Percentiles rank a stretch among this genome's conserved stretches.
Conservation (phyloP, 2,888 invertebrate genomes). For the Malthinus flaveolus region DNA sequence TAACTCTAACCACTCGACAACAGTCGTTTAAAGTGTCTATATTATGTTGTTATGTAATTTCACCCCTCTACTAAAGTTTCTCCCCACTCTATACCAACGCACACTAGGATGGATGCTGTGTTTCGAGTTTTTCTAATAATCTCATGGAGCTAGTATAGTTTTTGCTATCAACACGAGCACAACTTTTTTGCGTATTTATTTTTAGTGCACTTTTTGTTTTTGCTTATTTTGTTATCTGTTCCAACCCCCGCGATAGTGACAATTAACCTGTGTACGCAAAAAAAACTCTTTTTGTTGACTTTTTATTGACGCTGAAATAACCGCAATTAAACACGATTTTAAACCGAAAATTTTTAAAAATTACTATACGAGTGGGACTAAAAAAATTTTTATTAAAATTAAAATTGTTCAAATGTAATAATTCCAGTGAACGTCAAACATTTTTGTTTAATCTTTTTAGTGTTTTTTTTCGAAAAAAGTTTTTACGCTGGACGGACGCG, state of each 20-base stretch:
- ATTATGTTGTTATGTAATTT: constrained; percentile 49
- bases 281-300: constrained; percentile 6
- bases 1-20: constrained; percentile 20
- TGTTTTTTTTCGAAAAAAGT: constrained; percentile 5
- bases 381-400: neutral
- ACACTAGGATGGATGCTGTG: constrained; percentile 48
- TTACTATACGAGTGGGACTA: neutral
- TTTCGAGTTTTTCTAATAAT: constrained; percentile 54
- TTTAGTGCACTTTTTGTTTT: constrained; percentile 30
- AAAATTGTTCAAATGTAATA: constrained; percentile 17
- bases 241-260: constrained; percentile 22
- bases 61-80: constrained; percentile 39
- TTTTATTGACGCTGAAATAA: constrained; percentile 2
- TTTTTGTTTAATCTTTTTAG: constrained; percentile 1
- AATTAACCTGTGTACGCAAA: neutral
- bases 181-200: constrained; percentile 41
- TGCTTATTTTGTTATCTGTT: constrained; percentile 24
- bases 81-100: constrained; percentile 39
- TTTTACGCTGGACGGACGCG: constrained; percentile 50
- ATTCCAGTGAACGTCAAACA: constrained; percentile 17
- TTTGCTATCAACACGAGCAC: constrained; percentile 51
- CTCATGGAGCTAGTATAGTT: constrained; percentile 53
- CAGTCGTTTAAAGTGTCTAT: constrained; percentile 34
- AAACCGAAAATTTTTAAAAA: neutral
- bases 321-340: neutral